Conservation (phyloP, 2,888 invertebrate species). For the Archaeoteleia sp. region DNA sequence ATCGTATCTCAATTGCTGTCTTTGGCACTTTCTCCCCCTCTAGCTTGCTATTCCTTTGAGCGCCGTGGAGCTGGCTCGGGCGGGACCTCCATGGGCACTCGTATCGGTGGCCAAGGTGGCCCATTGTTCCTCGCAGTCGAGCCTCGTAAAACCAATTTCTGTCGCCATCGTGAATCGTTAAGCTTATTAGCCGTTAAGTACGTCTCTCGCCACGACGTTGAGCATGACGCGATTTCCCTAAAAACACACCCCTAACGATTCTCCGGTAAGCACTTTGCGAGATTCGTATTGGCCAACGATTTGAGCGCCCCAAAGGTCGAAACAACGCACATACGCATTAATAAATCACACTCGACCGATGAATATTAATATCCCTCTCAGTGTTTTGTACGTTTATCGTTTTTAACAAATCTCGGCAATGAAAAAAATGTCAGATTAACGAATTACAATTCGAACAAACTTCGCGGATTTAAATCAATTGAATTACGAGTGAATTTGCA, state of each 20-base stretch:
- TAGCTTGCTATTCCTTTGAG: conserved; percentile 40
- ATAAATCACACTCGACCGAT: no score
- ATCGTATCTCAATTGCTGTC: conserved; percentile 50
- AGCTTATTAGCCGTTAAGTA: conserved; percentile 65
- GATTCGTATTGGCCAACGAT: background rate
- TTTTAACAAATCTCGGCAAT: background rate
- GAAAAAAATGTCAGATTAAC: background rate
- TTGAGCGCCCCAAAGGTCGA: no score
- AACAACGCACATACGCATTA: no score
- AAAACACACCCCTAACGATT: conserved; percentile 18
- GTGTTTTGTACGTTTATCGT: background rate
- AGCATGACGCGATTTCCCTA: conserved; percentile 35
- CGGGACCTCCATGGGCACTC: conserved; percentile 55
- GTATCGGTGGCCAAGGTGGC: conserved; percentile 66
- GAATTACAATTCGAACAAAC: no score
- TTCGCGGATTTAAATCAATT: no score
- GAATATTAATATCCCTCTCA: no score
- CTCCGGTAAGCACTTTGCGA: conserved; percentile 6
- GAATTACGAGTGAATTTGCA: no score
- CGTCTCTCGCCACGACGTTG: conserved; percentile 28
- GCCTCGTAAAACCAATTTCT: conserved; percentile 53
- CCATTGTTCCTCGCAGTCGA: conserved; percentile 54
- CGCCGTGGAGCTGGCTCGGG: conserved; percentile 35
- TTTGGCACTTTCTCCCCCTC: conserved; percentile 40
- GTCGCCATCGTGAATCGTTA: conserved; percentile 64